These are phyloP conservation scores for Apotomis betuletana DNA, from an alignment of 2,888 invertebrate genomes.

Conservation along the genomic window DNA sequence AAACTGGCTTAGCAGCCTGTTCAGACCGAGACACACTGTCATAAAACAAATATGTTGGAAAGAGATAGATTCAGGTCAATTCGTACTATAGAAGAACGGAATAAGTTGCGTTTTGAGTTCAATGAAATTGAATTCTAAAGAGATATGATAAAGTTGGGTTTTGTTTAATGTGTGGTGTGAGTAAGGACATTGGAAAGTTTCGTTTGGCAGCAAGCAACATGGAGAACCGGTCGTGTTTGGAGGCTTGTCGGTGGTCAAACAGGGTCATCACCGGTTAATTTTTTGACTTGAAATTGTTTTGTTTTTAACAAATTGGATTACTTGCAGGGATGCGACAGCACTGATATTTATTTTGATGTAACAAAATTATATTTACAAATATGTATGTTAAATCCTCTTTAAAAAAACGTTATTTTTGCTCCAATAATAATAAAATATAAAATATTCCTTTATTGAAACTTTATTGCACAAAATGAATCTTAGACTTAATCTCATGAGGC, in stretches of 20 bases:
- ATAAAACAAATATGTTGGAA: conserved; percentile 37
- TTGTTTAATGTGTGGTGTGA: conserved; percentile 33
- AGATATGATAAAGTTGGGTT: conserved; percentile 40
- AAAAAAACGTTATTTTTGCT: too few relatives aligned
- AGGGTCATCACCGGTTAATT: conserved; percentile 59
- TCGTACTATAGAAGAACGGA: conserved; percentile 42
- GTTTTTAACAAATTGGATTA: conserved; percentile 35
- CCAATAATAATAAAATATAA: too few relatives aligned
- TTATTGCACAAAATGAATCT: too few relatives aligned
- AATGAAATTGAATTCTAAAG: conserved; percentile 38
- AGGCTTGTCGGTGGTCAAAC: conserved; percentile 65
- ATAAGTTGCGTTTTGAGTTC: conserved; percentile 21
- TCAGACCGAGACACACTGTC: conserved; percentile 53
- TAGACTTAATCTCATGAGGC: too few relatives aligned
- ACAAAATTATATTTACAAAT: too few relatives aligned
- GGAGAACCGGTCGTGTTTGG: conserved; percentile 67
- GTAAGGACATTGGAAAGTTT: conserved; percentile 45
- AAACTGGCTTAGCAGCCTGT: conserved; percentile 70
- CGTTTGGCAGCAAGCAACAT: conserved; percentile 56
- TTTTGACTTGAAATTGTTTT: conserved; percentile 35
- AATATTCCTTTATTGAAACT: too few relatives aligned
- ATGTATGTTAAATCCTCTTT: too few relatives aligned
- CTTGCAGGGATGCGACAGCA: conserved; percentile 27
- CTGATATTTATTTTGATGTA: neutral
- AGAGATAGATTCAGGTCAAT: conserved; percentile 42